Evolutionary conservation across 2,888 invertebrate genomes (phyloP).

Genomic region (Ischnus inquisitorius): DNA sequence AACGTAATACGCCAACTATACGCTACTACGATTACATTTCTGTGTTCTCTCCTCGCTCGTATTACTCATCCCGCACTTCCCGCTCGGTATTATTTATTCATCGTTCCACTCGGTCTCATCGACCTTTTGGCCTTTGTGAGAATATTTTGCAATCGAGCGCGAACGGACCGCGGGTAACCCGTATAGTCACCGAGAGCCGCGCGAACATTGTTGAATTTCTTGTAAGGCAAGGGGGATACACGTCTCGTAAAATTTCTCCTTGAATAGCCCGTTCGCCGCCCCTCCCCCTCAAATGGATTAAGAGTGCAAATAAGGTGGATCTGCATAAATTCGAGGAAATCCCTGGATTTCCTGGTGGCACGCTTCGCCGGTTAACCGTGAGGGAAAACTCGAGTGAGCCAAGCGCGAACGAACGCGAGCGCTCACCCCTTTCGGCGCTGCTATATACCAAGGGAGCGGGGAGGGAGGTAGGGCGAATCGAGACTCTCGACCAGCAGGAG

Average conservation of each 20-base stretch:
- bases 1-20: neutral
- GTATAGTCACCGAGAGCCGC: neutral
- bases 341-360: slow-evolving; percentile 54
- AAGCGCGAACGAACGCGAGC: slow-evolving; percentile 35
- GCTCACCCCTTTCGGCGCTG: neutral
- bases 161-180: neutral
- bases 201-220: slow-evolving; percentile 47
- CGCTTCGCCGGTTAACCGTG: slow-evolving; percentile 59
- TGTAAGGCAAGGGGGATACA: slow-evolving; percentile 20
- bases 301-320: slow-evolving; percentile 60
- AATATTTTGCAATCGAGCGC: slow-evolving; percentile 23
- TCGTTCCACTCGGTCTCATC: neutral
- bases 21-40: neutral
- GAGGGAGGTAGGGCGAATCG: slow-evolving; percentile 25
- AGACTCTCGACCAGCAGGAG: slow-evolving; percentile 38
- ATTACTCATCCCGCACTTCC: neutral
- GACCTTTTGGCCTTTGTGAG: slow-evolving; percentile 14
- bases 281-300: slow-evolving; percentile 50
- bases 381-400: slow-evolving; percentile 45
- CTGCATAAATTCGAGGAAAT: slow-evolving; percentile 57
- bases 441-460: neutral
- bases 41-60: neutral
- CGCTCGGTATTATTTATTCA: neutral
- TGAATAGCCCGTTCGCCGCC: slow-evolving; percentile 10
- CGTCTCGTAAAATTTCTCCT: slow-evolving; percentile 36